Evolutionary conservation across 2,113 vertebrate species (phyloP).

Genomic region (Odontophorus gujanensis): DNA sequence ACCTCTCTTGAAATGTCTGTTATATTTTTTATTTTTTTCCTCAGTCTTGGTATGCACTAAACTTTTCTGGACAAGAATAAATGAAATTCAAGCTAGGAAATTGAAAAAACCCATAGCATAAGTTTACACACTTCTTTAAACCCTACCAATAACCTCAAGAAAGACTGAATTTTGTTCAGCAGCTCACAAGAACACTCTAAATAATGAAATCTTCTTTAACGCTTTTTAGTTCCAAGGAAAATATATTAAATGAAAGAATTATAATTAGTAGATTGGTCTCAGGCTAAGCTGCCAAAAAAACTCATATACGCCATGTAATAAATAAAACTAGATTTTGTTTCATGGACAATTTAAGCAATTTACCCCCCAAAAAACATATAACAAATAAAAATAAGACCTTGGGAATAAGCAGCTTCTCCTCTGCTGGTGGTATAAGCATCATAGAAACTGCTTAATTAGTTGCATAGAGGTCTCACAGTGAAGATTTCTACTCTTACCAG

Average conservation of each 20-base stretch:
- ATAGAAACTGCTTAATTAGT: neutral
- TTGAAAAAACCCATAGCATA: neutral
- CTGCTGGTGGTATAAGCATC: neutral
- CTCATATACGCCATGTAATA: neutral
- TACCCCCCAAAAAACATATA: neutral
- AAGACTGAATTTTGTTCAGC: neutral
- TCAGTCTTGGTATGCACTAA: fast-evolving
- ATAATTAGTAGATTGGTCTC: neutral
- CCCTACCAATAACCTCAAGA: fast-evolving
- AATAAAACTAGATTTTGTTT: neutral
- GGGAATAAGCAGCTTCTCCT: fast-evolving
- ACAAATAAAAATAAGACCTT: neutral
- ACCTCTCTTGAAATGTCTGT: neutral
- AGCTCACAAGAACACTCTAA: neutral
- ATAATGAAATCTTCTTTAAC: neutral
- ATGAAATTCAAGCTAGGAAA: neutral
- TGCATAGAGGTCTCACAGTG: neutral
- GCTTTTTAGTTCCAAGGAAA: neutral
- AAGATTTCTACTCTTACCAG: neutral
- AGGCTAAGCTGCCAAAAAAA: neutral
- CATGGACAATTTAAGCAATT: neutral
- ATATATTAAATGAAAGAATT: neutral
- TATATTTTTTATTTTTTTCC: fast-evolving
- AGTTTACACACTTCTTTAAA: neutral
- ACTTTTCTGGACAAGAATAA: neutral